Evolutionary conservation across 2,888 invertebrate genomes (phyloP).

Genomic region (Elmis aenea): DNA sequence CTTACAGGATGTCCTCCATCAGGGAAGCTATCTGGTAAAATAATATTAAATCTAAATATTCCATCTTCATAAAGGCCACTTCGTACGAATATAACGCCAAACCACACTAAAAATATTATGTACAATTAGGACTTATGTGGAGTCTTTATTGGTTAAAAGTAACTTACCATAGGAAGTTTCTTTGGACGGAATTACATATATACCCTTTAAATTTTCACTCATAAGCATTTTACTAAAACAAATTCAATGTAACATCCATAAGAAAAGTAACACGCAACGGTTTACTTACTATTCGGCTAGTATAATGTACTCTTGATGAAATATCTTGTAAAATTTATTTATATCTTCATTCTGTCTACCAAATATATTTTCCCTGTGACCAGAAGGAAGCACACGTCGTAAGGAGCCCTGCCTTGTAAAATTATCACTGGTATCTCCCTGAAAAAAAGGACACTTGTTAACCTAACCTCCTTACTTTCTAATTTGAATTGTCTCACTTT

Average conservation of each 20-base stretch:
- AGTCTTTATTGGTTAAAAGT: slow-evolving; percentile 5
- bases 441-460: slow-evolving; percentile 3
- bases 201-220: slow-evolving; percentile 78
- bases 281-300: slow-evolving; percentile 86
- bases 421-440: slow-evolving; percentile 30
- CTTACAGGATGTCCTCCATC: slow-evolving; percentile 78
- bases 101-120: slow-evolving; percentile 66
- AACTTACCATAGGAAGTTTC: slow-evolving; percentile 74
- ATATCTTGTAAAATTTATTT: slow-evolving; percentile 65
- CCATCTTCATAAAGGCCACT: slow-evolving; percentile 86
- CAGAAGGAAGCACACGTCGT: slow-evolving; percentile 52
- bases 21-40: slow-evolving; percentile 84
- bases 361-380: slow-evolving; percentile 56
- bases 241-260: slow-evolving; percentile 15
- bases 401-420: slow-evolving; percentile 54
- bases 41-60: slow-evolving; percentile 82
- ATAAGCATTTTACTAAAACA: slow-evolving; percentile 74
- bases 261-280: slow-evolving; percentile 4
- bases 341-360: slow-evolving; percentile 53
- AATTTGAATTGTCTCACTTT: not conserved
- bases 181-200: slow-evolving; percentile 90
- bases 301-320: slow-evolving; percentile 84
- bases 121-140: slow-evolving; percentile 4
- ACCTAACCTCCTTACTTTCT: no score
- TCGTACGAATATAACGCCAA: slow-evolving; percentile 84